Evolutionary conservation across 1,140 invertebrate genomes (phyloP), one percentile per base, ranked within the genome.

Genomic region (Zaprionus vittiger): DNA sequence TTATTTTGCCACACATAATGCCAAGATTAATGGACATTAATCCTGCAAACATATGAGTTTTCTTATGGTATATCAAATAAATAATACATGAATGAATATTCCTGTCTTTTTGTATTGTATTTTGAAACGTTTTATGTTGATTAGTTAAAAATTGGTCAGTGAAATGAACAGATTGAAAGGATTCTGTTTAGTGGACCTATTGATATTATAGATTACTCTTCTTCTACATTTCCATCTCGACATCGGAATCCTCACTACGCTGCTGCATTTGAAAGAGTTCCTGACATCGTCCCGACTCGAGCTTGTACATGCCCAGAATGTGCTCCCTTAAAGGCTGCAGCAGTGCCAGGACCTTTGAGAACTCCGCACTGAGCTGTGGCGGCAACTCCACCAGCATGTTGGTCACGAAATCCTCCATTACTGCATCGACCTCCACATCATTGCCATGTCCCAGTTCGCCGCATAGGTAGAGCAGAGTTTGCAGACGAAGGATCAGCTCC

Each of bases 401-500:
- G 9, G 15, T n/a, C 4, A 83, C 28, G 11, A 74, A 26, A 5
- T 68, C 68, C 1, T 77, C 57, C 4, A 83, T 17, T 0, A 83
- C 26, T 1, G 52, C 9, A n/a, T 73, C 67, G 26, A 83, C 44
- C 2, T 83, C 77, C 17, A 26, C 2, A 20, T 71, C 66, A 4
- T 75, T 75, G 14, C 74, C 68, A n/a, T 64, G 31, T 0, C 77
- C 70, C 60, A 87, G 9, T 11, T 73, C 59, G 0, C 70, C 71
- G 26, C 57, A 68, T 2, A 89, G 11, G 41, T 84, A 66, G 0
- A 87, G 38, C 0, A 89, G 14, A 0, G 84, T 89, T 24, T 89
- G 84, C 1, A 87, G 41, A 2, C 56, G 57, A 2, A 68, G 22
- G 6, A 89, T 55, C 24, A 87, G 17, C 5, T 76, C 67, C 0